Base-by-base conservation (phyloP, 2,113 vertebrate genomes). In the Elephantulus edwardii region DNA sequence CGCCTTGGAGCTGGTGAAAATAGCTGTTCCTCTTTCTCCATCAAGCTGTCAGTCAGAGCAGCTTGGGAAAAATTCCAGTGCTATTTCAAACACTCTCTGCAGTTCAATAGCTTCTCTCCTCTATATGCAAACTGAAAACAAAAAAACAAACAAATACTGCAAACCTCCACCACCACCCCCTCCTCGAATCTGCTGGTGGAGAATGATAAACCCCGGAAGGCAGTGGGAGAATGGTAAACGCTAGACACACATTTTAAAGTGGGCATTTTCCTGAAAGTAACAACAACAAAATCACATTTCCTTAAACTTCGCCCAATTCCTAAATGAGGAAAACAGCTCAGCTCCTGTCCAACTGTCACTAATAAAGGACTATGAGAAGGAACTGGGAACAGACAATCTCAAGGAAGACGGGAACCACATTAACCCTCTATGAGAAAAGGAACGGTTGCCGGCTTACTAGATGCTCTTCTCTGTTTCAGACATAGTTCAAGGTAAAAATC, bases 111-210 rank as follows among this genome's bases (percentile, higher is more conserved):
- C 54, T 52, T 82, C 68, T 87, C 75, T 89, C 50, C 58, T 89
- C 71, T 66, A 12, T 64, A 78, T n/a, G 40, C 30, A 91, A 89
- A 77, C 56, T 82, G 74, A 90, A 96, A 90, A 64, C 58, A 24
- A 44, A 87, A 72, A 71, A 91, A 71, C 26, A 79, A 83, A 94
- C 33, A 92, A 80, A 88, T 50, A 66, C 14, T 33, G 19, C 26
- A 76, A n/a, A n/a, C n/a, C n/a, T n/a, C n/a, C n/a, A n/a, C n/a
- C n/a, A n/a, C n/a, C n/a, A n/a, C n/a, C n/a, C 9, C 12, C 58
- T 3, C 9, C 22, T 33, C 56, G 62, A 82, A 78, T 46, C 76
- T 72, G 48, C 87, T 46, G 66, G 38, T 56, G 5, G 60, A 86
- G 66, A 80, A 85, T 33, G 58, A 93, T 80, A 80, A 89, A 46